Evolutionary conservation across 1,140 invertebrate species (phyloP).

Genomic region (Neuroterus valhalla): DNA sequence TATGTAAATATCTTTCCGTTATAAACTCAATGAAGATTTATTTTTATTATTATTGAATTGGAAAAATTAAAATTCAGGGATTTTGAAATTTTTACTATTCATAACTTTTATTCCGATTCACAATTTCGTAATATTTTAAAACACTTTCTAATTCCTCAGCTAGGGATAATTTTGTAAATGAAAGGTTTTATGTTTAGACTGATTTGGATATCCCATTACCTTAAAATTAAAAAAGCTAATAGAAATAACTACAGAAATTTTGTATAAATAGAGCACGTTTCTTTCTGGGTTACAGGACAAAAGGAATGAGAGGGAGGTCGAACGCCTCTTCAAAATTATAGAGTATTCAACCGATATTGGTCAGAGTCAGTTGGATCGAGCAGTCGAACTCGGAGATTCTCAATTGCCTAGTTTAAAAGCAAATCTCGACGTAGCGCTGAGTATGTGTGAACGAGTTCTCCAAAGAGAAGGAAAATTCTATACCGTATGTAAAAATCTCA

Average conservation of each 20-base stretch:
- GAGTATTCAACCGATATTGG: conserved; percentile 86
- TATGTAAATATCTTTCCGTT: no score
- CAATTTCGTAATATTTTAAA: no score
- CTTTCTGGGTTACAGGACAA: conserved; percentile 78
- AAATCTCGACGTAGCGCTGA: conserved; percentile 81
- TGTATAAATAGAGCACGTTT: conserved; percentile 30
- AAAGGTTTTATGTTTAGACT: no score
- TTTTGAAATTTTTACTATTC: no score
- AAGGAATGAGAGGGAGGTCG: conserved; percentile 85
- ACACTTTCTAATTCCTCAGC: no score
- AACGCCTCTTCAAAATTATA: conserved; percentile 84
- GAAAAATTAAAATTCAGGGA: no score
- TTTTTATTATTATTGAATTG: no score
- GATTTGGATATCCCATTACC: no score
- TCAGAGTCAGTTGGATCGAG: conserved; percentile 81
- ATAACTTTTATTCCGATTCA: no score
- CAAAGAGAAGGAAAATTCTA: conserved; percentile 75
- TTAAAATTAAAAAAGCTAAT: neutral
- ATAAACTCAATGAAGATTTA: no score
- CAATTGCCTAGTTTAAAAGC: conserved; percentile 80
- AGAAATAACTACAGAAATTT: conserved; percentile 1
- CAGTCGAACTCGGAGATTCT: conserved; percentile 77
- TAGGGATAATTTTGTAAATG: no score
- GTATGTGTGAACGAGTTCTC: conserved; percentile 78
- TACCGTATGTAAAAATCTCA: conserved; percentile 64